Evolutionary conservation across 2,888 invertebrate species (phyloP).

Genomic region (Osmoderma eremita): DNA sequence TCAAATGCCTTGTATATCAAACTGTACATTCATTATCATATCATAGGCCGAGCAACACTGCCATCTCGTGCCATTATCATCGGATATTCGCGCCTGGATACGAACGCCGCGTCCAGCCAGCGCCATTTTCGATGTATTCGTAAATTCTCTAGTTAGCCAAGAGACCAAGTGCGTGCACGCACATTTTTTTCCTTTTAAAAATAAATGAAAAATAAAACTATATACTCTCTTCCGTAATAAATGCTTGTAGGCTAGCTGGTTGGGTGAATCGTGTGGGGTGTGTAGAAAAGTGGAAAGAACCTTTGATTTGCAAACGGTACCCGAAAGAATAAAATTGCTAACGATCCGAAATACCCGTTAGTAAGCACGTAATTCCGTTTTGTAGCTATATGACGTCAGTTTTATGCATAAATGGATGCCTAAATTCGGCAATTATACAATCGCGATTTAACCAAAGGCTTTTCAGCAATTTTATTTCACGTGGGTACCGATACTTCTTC

Average conservation of each 20-base stretch:
- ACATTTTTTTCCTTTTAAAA: constrained; percentile 47
- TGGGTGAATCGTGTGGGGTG: constrained; percentile 52
- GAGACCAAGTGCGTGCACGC: constrained; percentile 56
- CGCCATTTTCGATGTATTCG: constrained; percentile 49
- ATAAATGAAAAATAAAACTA: constrained; percentile 37
- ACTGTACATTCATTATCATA: constrained; percentile 62
- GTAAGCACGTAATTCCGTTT: too few species aligned
- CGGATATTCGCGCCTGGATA: constrained; percentile 46
- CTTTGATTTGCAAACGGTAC: constrained; percentile 26
- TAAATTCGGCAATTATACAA: background rate
- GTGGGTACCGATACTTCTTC: constrained; percentile 1
- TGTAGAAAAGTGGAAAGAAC: constrained; percentile 19
- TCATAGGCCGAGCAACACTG: constrained; percentile 62
- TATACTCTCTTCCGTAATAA: constrained; percentile 51
- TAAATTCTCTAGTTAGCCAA: constrained; percentile 46
- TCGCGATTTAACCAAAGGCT: background rate
- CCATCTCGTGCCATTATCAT: constrained; percentile 61
- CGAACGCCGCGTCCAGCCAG: constrained; percentile 51
- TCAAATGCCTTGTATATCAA: constrained; percentile 62
- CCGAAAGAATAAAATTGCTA: constrained; percentile 24
- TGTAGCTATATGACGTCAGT: too few species aligned
- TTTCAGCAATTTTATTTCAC: constrained; percentile 29
- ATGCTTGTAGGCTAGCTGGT: constrained; percentile 54
- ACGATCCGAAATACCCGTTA: background rate
- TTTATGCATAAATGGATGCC: constrained; percentile 12